These are phyloP conservation scores for Drosophila arizonae DNA, from an alignment of 1,140 invertebrate species.

Conservation along the genomic window DNA sequence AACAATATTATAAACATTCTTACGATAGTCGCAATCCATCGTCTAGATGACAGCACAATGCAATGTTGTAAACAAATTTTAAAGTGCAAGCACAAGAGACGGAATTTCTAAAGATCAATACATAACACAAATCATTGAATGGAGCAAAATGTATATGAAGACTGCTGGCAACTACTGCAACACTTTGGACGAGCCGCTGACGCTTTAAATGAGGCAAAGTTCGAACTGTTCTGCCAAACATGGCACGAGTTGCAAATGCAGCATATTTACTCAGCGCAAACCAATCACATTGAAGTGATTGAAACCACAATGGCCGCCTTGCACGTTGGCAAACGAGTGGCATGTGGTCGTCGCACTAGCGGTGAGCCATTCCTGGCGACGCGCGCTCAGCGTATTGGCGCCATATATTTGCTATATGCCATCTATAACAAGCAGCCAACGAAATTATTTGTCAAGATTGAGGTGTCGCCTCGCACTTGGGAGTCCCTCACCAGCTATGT, in stretches of 20 bases:
- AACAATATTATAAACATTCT: not conserved
- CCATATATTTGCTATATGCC: slow-evolving; percentile 61
- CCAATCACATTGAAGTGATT: slow-evolving; percentile 65
- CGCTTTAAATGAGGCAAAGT: slow-evolving; percentile 25
- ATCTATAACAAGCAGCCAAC: slow-evolving; percentile 79
- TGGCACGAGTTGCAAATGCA: slow-evolving; percentile 65
- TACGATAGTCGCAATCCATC: not conserved
- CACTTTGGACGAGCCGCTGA: slow-evolving; percentile 38
- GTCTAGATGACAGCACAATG: not conserved
- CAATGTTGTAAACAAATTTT: not conserved
- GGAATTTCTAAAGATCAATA: not conserved
- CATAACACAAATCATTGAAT: slow-evolving; percentile 25
- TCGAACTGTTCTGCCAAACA: slow-evolving; percentile 58
- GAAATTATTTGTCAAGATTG: slow-evolving; percentile 62
- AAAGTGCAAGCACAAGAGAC: not conserved
- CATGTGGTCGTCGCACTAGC: slow-evolving; percentile 50
- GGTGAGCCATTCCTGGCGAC: slow-evolving; percentile 44
- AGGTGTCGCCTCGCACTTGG: slow-evolving; percentile 59
- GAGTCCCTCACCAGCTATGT: slow-evolving; percentile 47
- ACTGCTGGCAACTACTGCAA: slow-evolving; percentile 59
- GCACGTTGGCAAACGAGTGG: slow-evolving; percentile 62
- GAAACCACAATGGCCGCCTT: slow-evolving; percentile 63
- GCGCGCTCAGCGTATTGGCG: slow-evolving; percentile 53
- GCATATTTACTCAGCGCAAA: slow-evolving; percentile 63
- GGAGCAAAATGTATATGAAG: slow-evolving; percentile 52